Evolutionary conservation across 2,888 invertebrate species (phyloP).

Genomic region (Erebia ligea): DNA sequence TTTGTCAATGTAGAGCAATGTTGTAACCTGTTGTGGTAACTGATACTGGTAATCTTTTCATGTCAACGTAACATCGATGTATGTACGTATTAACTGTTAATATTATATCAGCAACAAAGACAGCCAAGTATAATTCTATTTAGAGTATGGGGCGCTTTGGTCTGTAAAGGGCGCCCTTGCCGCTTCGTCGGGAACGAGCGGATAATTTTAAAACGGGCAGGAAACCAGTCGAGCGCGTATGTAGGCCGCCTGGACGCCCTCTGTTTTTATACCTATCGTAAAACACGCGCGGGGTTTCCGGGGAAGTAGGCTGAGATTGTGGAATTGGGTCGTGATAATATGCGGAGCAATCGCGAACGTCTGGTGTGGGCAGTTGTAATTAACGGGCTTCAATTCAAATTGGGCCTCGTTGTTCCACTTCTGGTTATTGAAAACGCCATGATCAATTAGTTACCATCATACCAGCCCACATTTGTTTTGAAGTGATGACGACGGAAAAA

Average conservation of each 20-base stretch:
- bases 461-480: neutral
- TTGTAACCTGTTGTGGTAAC: slow-evolving; percentile 9
- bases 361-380: slow-evolving; percentile 42
- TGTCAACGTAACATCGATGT: neutral
- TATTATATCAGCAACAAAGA: slow-evolving; percentile 18
- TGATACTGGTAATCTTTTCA: slow-evolving; percentile 4
- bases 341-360: slow-evolving; percentile 44
- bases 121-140: slow-evolving; percentile 42
- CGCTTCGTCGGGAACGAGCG: slow-evolving; percentile 70
- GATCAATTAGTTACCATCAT: neutral
- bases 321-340: slow-evolving; percentile 68
- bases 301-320: slow-evolving; percentile 71
- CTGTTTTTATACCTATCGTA: slow-evolving; percentile 69
- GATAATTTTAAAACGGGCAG: slow-evolving; percentile 78
- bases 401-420: slow-evolving; percentile 19
- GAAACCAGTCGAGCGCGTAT: slow-evolving; percentile 77
- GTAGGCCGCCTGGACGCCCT: slow-evolving; percentile 73
- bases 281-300: slow-evolving; percentile 69
- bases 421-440: slow-evolving; percentile 9
- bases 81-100: neutral
- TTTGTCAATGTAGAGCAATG: neutral
- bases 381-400: slow-evolving; percentile 13
- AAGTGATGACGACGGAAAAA: neutral
- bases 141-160: slow-evolving; percentile 61
- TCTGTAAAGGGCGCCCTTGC: slow-evolving; percentile 77